Conservation (phyloP, 1,140 invertebrate genomes). For the Leptinotarsa defecta region DNA sequence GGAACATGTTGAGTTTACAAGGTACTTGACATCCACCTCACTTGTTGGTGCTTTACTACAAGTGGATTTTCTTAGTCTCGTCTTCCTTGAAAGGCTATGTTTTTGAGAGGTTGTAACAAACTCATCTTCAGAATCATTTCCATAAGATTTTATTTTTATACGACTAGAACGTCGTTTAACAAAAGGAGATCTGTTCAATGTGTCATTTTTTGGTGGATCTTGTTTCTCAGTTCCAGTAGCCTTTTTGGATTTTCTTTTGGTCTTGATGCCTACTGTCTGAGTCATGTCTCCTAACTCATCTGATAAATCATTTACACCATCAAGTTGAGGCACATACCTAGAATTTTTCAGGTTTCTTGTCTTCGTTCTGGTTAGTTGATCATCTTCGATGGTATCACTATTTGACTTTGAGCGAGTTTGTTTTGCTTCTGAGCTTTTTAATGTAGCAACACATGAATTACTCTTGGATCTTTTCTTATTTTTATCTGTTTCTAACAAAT, state of each 20-base stretch:
- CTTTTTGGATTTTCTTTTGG: not conserved
- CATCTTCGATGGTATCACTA: not conserved
- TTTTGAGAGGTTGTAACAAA: constrained; percentile 28
- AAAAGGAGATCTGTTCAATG: not conserved
- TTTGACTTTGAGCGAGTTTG: not conserved
- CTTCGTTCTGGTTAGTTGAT: not conserved
- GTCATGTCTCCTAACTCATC: not conserved
- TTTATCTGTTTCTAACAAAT: not conserved
- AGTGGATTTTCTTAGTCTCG: no score
- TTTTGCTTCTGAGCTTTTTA: not conserved
- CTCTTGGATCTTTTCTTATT: constrained; percentile 6
- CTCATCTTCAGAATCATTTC: constrained; percentile 37
- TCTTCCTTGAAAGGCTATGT: not conserved
- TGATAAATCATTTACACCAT: constrained; percentile 53
- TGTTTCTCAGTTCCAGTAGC: no score
- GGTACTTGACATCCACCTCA: no score
- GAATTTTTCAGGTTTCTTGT: not conserved
- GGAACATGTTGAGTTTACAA: no score
- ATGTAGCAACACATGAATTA: not conserved
- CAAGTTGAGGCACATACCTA: constrained; percentile 59
- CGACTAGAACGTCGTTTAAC: not conserved
- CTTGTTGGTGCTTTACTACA: no score
- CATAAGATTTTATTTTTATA: not conserved
- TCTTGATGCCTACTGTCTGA: constrained; percentile 7
- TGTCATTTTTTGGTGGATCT: not conserved